Evolutionary conservation across 1,140 invertebrate species (phyloP), one percentile per base, ranked within the genome.

Genomic region (Pissodes strobi): DNA sequence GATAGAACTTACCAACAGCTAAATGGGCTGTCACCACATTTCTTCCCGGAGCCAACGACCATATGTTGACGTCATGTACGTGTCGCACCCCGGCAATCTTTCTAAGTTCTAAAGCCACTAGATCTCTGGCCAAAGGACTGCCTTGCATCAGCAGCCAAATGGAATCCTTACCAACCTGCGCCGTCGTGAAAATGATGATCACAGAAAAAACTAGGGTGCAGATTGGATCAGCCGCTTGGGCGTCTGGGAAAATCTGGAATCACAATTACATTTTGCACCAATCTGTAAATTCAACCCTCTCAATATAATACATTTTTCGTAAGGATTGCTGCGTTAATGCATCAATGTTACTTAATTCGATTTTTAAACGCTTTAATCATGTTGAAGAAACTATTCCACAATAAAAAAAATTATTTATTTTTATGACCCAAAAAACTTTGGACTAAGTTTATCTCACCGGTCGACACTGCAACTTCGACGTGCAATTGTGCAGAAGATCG

Each of bases 131-230:
- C 61, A 92, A 79, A 2, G 91, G 91, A 69, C 88, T 86, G 64
- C 87, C 90, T 79, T 95, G 92, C 84, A 95, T 85, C 18, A 95
- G 79, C 62, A 95, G 87, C 55, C 81, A 78, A 6, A 91, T 69
- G 1, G 91, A 87, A 76, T 95, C 92, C 25, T 82, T 80, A 23
- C 93, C 82, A 18, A 95, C 87, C 49, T 82, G 82, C 52, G 90
- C 77, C 0, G 92, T 94, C 17, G 92, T 94, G 70, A 86, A 80
- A 64, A 96, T 82, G 21, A 95, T 92, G 65, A 96, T 82, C 10
- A 91, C 76, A 17, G 92, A 92, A 83, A 95, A 96, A 39, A 94
- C 72, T 69, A 95, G 87, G 37, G 93, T 95, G 82, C 93, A 95
- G 67, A 95, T 86, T 8, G 93, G 93, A 82, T 96, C 93, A 38